A percentile compares a stretch with the other conserved stretches of the same genome.
Evolutionary conservation across 2,888 invertebrate species (phyloP).

Genomic region (Ephialtes manifestator): DNA sequence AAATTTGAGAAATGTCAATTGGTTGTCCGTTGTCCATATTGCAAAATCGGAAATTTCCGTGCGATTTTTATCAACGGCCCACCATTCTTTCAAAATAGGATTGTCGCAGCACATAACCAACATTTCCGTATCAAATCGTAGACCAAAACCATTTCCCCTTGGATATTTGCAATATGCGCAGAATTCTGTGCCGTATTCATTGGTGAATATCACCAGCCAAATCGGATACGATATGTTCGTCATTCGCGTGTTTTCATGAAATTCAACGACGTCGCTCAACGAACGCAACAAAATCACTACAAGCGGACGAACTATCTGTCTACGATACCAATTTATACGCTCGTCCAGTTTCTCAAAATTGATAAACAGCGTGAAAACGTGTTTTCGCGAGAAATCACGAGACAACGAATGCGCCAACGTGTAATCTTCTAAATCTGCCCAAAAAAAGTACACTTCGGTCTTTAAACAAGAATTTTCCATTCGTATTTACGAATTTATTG

Average conservation of each 20-base stretch:
- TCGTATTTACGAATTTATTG: too few relatives aligned
- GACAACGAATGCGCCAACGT: slow-evolving; percentile 50
- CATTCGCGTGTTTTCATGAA: too few relatives aligned
- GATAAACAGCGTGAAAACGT: slow-evolving; percentile 61
- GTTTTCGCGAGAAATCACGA: slow-evolving; percentile 65
- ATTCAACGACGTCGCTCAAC: too few relatives aligned
- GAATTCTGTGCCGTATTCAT: slow-evolving; percentile 40
- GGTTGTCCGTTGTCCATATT: too few relatives aligned
- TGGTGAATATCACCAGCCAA: slow-evolving; percentile 78
- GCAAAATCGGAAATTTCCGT: too few relatives aligned
- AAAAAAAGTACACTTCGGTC: neutral
- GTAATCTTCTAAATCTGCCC: neutral
- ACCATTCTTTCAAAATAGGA: slow-evolving; percentile 76
- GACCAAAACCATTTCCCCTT: too few relatives aligned
- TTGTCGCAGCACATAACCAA: too few relatives aligned
- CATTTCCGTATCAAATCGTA: too few relatives aligned
- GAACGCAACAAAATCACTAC: slow-evolving; percentile 72
- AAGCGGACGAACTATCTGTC: slow-evolving; percentile 73
- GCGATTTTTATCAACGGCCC: slow-evolving; percentile 70
- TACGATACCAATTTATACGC: too few relatives aligned
- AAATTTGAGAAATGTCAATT: slow-evolving; percentile 19
- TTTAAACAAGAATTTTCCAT: neutral
- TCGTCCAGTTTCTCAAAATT: too few relatives aligned
- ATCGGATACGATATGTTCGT: slow-evolving; percentile 68
- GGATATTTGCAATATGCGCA: too few relatives aligned